Conservation (phyloP, 2,888 invertebrate species). For the Euspilapteryx auroguttella region DNA sequence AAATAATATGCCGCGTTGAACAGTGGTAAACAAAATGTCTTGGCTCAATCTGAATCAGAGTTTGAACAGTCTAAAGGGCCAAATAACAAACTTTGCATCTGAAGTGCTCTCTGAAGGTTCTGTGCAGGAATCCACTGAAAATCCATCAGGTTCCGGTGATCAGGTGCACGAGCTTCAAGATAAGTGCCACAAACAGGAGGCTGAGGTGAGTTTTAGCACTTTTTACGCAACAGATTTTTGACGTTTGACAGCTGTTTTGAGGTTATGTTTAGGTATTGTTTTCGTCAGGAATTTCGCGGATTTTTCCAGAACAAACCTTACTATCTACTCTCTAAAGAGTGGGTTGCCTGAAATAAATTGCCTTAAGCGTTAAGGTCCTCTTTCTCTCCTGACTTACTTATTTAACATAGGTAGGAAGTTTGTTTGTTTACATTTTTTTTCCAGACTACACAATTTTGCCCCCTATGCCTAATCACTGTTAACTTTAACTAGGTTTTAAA, state of each 20-base stretch:
- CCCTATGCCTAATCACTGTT: too few relatives aligned
- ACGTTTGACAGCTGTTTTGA: conserved; percentile 27
- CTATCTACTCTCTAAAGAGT: too few relatives aligned
- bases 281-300: conserved; percentile 7
- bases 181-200: conserved; percentile 60
- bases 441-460: background rate
- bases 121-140: conserved; percentile 39
- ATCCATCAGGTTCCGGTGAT: conserved; percentile 15
- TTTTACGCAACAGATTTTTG: conserved; percentile 3
- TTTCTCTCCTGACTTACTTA: too few relatives aligned
- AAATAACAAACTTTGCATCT: conserved; percentile 84
- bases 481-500: too few relatives aligned
- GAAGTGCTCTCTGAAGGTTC: conserved; percentile 82
- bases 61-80: conserved; percentile 77
- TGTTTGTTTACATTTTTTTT: background rate
- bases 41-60: conserved; percentile 71
- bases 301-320: too few relatives aligned
- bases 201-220: conserved; percentile 52
- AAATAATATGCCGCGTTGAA: conserved; percentile 30
- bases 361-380: too few relatives aligned
- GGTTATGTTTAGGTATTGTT: conserved; percentile 50
- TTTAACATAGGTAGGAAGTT: too few relatives aligned
- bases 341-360: too few relatives aligned
- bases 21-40: conserved; percentile 51
- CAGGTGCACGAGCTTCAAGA: conserved; percentile 54